A percentile compares a stretch with the other conserved stretches of the same genome.
Evolutionary conservation across 2,797 vertebrate species (phyloP).

Genomic region (Uromys caudimaculatus): DNA sequence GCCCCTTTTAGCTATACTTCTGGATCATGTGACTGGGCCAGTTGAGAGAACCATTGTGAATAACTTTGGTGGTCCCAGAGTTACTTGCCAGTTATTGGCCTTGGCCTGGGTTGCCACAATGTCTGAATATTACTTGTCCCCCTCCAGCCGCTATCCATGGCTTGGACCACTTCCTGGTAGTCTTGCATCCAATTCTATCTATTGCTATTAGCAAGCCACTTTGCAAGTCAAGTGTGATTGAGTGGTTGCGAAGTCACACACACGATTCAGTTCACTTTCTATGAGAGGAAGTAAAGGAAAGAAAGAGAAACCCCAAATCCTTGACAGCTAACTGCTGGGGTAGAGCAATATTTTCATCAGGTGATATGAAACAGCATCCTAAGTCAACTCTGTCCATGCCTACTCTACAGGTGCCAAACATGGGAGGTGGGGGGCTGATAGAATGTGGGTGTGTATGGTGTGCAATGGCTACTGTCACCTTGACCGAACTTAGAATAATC

Average conservation of each 20-base stretch:
- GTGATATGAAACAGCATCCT: rapidly evolving
- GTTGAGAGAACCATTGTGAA: neutral
- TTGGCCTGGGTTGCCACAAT: neutral
- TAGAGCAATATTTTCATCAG: rapidly evolving
- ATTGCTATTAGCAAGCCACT: no score
- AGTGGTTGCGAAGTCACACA: rapidly evolving
- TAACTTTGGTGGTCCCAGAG: neutral
- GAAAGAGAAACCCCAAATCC: neutral
- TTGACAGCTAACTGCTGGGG: rapidly evolving
- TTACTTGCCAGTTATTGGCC: neutral
- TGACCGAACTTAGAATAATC: neutral
- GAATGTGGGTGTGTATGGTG: neutral
- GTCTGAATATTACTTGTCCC: neutral
- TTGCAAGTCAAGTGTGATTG: neutral
- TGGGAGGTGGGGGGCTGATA: no score
- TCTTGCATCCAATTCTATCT: no score
- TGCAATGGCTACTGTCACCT: neutral
- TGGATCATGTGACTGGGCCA: neutral
- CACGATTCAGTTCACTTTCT: neutral
- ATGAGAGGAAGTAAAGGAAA: neutral
- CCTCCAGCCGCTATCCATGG: rapidly evolving
- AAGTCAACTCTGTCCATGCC: rapidly evolving
- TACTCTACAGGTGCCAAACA: rapidly evolving
- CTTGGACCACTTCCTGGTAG: rapidly evolving
- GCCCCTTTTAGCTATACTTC: rapidly evolving